phyloP scores from a whole-genome alignment of 2,888 invertebrate species.

The Lathronympha strigana region DNA sequence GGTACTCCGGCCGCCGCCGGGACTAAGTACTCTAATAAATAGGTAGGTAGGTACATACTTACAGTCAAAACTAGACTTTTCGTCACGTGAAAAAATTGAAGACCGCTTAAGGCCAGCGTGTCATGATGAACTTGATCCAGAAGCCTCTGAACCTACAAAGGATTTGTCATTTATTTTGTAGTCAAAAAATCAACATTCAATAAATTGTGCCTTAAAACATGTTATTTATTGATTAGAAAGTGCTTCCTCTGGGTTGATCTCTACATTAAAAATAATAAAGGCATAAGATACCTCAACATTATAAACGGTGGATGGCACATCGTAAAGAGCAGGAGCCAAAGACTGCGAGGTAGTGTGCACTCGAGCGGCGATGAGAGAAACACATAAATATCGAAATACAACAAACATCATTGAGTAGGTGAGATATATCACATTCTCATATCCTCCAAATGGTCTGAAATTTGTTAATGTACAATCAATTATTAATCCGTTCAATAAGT shows the following conservation, averaged over 20 bases:
- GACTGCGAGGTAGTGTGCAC: slow-evolving; percentile 79
- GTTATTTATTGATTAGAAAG: no score
- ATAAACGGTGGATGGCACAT: slow-evolving; percentile 82
- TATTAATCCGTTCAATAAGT: neutral
- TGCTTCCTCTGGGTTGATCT: no score
- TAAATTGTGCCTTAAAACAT: no score
- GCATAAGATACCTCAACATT: slow-evolving; percentile 84
- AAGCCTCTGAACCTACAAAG: slow-evolving; percentile 80
- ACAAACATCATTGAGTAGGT: slow-evolving; percentile 84
- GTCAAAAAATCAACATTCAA: neutral
- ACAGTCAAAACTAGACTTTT: slow-evolving; percentile 82
- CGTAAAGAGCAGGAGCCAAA: slow-evolving; percentile 78
- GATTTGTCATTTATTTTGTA: neutral
- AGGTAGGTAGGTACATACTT: slow-evolving; percentile 51
- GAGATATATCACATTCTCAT: slow-evolving; percentile 79
- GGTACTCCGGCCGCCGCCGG: no score
- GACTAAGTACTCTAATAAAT: no score
- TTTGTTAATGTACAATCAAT: neutral
- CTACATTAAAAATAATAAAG: no score
- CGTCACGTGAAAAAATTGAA: slow-evolving; percentile 81
- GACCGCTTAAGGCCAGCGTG: slow-evolving; percentile 75
- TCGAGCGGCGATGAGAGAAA: slow-evolving; percentile 81
- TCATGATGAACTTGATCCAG: slow-evolving; percentile 83
- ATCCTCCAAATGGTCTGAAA: slow-evolving; percentile 51
- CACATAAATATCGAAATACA: slow-evolving; percentile 81